Evolutionary conservation across 2,888 invertebrate species (phyloP).

Genomic region (Stramonita haemastoma): DNA sequence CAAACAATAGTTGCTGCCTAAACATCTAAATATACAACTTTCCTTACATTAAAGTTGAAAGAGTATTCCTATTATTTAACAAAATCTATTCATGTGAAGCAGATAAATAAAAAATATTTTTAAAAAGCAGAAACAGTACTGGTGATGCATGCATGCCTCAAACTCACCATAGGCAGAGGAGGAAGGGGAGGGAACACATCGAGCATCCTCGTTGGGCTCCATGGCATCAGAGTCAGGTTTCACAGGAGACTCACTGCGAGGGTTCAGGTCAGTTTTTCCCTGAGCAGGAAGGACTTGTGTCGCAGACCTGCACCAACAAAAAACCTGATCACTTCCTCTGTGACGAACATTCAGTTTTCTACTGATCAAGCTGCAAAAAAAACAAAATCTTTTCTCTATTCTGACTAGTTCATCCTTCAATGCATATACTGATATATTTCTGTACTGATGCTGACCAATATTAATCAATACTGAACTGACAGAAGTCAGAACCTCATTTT

Average conservation of each 20-base stretch:
- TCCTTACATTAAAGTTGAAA: no score
- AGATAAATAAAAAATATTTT: not conserved
- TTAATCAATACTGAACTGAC: no score
- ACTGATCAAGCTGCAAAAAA: no score
- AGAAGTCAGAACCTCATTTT: no score
- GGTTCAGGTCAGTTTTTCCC: not conserved
- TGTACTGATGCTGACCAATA: no score
- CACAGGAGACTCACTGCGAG: conserved; percentile 43
- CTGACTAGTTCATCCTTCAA: no score
- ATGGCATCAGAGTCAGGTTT: conserved; percentile 45
- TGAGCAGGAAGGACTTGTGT: not conserved
- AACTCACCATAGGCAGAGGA: conserved; percentile 12
- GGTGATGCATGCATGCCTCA: not conserved
- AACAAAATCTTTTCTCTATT: no score
- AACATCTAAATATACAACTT: no score
- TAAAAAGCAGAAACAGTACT: not conserved
- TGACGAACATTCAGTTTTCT: not conserved
- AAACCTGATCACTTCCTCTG: not conserved
- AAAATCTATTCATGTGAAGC: no score
- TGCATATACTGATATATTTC: no score
- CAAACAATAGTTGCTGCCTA: no score
- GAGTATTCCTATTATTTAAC: no score
- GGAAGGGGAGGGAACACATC: conserved; percentile 20
- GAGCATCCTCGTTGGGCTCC: conserved; percentile 47
- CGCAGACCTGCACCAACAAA: conserved; percentile 15